Percentiles rank a stretch among this genome's conserved stretches.
Evolutionary conservation across 2,113 vertebrate species (phyloP).

Genomic region (Pogona vitticeps): DNA sequence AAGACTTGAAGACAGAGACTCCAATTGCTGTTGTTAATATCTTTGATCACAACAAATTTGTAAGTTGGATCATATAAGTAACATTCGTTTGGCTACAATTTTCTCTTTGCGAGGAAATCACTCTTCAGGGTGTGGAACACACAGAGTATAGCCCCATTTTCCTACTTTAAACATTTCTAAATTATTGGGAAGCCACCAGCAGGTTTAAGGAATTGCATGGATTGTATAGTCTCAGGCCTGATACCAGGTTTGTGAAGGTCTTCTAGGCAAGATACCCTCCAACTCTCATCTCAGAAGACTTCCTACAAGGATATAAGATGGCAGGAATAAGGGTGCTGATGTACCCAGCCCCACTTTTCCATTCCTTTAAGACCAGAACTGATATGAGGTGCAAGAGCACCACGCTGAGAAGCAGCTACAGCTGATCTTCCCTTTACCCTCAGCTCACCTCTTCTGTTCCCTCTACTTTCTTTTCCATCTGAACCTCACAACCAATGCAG

Average conservation of each 20-base stretch:
- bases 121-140: neutral
- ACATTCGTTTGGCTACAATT: neutral
- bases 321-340: no score
- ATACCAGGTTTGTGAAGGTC: neutral
- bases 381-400: no score
- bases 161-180: neutral
- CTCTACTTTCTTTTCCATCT: neutral
- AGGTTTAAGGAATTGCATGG: neutral
- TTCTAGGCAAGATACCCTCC: neutral
- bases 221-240: neutral
- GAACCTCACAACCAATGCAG: neutral
- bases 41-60: conserved; percentile 85
- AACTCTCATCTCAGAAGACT: no score
- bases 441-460: neutral
- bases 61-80: conserved; percentile 67
- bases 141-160: neutral
- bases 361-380: no score
- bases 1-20: conserved; percentile 85
- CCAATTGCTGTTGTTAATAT: conserved; percentile 86
- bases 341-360: no score
- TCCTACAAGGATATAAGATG: no score
- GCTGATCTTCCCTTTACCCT: no score
- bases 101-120: neutral
- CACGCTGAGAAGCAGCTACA: no score
- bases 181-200: neutral